A percentile compares a stretch with the other conserved stretches of the same genome.
Evolutionary conservation across 1,140 invertebrate genomes (phyloP).

Genomic region (Drosophila chauvacae): DNA sequence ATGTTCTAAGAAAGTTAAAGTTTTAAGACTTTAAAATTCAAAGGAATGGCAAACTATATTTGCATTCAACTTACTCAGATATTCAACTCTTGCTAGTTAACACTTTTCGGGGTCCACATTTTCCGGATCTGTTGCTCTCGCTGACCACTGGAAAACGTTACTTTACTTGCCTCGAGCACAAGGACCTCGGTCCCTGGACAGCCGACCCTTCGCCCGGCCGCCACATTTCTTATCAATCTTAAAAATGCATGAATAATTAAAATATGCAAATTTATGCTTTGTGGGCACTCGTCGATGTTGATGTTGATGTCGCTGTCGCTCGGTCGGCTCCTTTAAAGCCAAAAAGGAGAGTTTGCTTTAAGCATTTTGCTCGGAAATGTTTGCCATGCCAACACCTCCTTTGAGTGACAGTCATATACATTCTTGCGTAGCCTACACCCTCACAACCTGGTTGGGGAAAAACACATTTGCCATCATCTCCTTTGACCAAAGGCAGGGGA

Average conservation of each 20-base stretch:
- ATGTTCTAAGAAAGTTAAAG: neutral
- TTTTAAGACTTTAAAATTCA: neutral
- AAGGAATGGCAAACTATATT: neutral
- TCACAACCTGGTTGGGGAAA: conserved; percentile 33
- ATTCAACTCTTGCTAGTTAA: conserved; percentile 31
- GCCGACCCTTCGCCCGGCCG: conserved; percentile 16
- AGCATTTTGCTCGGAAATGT: conserved; percentile 51
- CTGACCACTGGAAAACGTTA: conserved; percentile 30
- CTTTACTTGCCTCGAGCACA: conserved; percentile 31
- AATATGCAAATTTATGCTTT: conserved; percentile 77
- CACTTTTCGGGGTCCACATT: conserved; percentile 20
- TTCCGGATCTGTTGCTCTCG: conserved; percentile 15
- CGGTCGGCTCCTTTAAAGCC: conserved; percentile 51
- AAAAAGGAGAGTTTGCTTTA: conserved; percentile 37
- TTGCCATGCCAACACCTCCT: conserved; percentile 58
- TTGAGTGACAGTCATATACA: conserved; percentile 26
- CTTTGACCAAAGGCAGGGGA: conserved; percentile 40
- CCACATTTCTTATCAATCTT: conserved; percentile 77
- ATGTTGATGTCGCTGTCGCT: conserved; percentile 18
- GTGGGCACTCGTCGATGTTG: conserved; percentile 52
- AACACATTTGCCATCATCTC: conserved; percentile 72
- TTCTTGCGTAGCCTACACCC: conserved; percentile 13
- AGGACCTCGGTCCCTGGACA: conserved; percentile 22
- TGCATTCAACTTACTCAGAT: conserved; percentile 12
- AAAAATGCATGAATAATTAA: conserved; percentile 83